A percentile compares a stretch with the other conserved stretches of the same genome.
phyloP scores from a whole-genome alignment of 2,113 vertebrate genomes.

The Labeo rohita region DNA sequence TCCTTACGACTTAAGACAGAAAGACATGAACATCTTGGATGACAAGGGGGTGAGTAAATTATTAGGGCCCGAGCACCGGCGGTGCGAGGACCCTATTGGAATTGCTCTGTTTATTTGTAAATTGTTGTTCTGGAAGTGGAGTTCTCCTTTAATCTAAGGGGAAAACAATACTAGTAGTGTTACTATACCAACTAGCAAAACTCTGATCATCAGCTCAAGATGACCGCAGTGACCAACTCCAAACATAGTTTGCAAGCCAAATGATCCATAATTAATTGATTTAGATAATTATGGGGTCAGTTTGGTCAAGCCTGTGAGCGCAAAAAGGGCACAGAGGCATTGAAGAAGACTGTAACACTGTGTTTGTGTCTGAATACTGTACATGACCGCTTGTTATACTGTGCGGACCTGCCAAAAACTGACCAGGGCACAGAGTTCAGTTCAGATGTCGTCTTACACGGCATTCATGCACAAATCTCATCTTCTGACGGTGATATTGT shows the following conservation, averaged over 20 bases:
- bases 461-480: neutral
- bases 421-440: constrained; percentile 23
- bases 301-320: neutral
- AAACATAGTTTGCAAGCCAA: neutral
- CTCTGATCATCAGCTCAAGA: neutral
- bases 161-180: neutral
- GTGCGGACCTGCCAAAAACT: neutral
- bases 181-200: neutral
- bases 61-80: too few relatives aligned
- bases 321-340: constrained; percentile 24
- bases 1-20: too few relatives aligned
- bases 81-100: too few relatives aligned
- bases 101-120: too few relatives aligned
- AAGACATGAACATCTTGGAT: too few relatives aligned
- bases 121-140: too few relatives aligned
- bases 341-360: neutral
- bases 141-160: too few relatives aligned
- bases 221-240: neutral
- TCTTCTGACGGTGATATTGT: neutral
- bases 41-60: too few relatives aligned
- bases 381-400: constrained; percentile 25
- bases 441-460: neutral
- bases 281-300: constrained; percentile 23
- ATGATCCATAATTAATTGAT: constrained; percentile 32
- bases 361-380: constrained; percentile 23